phyloP scores from a whole-genome alignment of 2,113 vertebrate genomes.

The cat (Felis catus) region DNA sequence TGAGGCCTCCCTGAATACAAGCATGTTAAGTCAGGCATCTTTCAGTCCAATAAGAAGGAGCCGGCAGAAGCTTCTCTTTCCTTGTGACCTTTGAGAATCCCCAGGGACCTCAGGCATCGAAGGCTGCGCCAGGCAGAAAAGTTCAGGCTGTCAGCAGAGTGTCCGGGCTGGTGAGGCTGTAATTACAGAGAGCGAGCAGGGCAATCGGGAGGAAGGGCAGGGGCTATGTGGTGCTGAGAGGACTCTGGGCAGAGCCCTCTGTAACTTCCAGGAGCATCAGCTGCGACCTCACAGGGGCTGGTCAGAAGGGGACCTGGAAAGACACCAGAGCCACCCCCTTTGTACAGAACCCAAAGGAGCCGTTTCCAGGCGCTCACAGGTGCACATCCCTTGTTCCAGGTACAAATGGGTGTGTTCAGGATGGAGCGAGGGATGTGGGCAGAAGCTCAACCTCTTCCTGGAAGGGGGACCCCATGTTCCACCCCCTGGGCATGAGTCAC shows the following conservation, averaged over 20 bases:
- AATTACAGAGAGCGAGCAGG: neutral
- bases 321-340: neutral
- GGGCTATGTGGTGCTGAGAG: neutral
- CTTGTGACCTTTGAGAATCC: conserved; percentile 59
- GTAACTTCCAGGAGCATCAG: neutral
- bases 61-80: neutral
- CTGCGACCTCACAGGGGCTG: too few relatives aligned
- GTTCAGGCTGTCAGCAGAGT: conserved; percentile 57
- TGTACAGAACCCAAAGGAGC: neutral
- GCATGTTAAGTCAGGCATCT: neutral
- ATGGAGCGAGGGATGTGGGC: neutral
- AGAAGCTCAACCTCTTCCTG: neutral
- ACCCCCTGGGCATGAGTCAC: neutral
- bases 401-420: neutral
- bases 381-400: neutral
- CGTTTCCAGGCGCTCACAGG: neutral
- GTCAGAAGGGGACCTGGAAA: neutral
- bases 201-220: neutral
- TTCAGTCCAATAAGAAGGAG: neutral
- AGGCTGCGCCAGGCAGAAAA: conserved; percentile 47
- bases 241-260: neutral
- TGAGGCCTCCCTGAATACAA: neutral
- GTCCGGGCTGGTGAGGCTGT: neutral
- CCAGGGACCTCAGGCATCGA: neutral
- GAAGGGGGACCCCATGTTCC: neutral